Evolutionary conservation across 2,797 vertebrate species (phyloP).

Genomic region (Otus scops): DNA sequence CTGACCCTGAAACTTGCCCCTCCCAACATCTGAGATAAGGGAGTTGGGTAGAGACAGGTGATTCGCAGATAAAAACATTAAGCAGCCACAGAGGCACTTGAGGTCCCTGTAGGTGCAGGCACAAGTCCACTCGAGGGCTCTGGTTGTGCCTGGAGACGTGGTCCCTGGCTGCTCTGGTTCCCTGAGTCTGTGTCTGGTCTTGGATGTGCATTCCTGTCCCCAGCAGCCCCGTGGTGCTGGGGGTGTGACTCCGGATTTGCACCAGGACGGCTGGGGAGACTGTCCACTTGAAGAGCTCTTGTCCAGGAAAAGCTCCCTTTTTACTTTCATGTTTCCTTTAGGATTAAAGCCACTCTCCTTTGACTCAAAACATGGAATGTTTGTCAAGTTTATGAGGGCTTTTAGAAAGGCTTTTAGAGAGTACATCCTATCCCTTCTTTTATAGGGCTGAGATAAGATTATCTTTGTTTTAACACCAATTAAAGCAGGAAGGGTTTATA

Average conservation of each 20-base stretch:
- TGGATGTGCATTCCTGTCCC: fast-evolving
- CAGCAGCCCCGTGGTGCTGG: neutral
- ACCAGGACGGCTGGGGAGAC: neutral
- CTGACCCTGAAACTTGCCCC: neutral
- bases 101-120: neutral
- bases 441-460: conserved; percentile 73
- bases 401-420: conserved; percentile 63
- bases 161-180: neutral
- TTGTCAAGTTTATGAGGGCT: conserved; percentile 73
- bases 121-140: fast-evolving
- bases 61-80: fast-evolving
- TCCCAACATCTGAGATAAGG: neutral
- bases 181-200: neutral
- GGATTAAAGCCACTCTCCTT: conserved; percentile 38
- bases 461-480: conserved; percentile 69
- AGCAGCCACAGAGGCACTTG: neutral
- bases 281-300: neutral
- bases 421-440: conserved; percentile 41
- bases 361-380: conserved; percentile 37
- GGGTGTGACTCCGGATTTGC: neutral
- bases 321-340: conserved; percentile 7
- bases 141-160: fast-evolving
- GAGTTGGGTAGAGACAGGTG: fast-evolving
- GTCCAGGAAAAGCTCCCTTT: neutral
- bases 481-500: conserved; percentile 64